Base-by-base conservation (phyloP, 2,888 invertebrate genomes). In the Selenia dentaria region DNA sequence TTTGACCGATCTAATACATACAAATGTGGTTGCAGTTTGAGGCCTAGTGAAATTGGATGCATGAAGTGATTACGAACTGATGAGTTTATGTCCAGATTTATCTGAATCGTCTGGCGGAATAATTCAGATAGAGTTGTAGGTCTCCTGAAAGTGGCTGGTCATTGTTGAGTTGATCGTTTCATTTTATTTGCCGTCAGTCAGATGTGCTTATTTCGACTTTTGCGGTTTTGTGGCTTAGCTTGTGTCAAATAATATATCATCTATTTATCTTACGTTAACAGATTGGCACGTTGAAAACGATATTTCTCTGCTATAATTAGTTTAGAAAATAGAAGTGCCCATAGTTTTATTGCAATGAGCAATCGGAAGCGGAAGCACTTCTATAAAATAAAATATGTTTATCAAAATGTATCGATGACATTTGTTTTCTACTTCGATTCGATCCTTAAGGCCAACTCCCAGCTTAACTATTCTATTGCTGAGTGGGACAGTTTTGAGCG, bases 161-260 rank as follows among this genome's bases (percentile, higher is more conserved):
- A 20, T 34, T n/a, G 24, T 26, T n/a, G 31, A 27, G 12, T 33
- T 40, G 34, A 35, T 40, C 6, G 37, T 35, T 38, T 27, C 22
- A 14, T 40, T 40, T 35, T 35, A 22, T 31, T 46, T 35, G 46
- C 40, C 14, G 28, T 36, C 22, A 46, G 26, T 35, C 20, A 31
- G 26, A 34, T 32, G 26, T 24, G 20, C 13, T 33, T 39, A 25
- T 35, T 28, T 46, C 29, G 25, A 35, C 29, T 35, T 31, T 46
- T 40, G 46, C 25, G 39, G 31, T 35, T 31, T 31, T 29, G 14
- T 28, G 38, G 43, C 41, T 50, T 43, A 37, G 42, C 36, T 41
- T 26, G 37, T 44, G 44, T 50, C 47, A 54, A 39, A 40, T 50
- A 39, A 46, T 37, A 42, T 35, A 43, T 45, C 31, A 9, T 53